These are phyloP conservation scores for Yponomeuta cagnagella DNA, from an alignment of 2,888 invertebrate species.

Conservation along the genomic window DNA sequence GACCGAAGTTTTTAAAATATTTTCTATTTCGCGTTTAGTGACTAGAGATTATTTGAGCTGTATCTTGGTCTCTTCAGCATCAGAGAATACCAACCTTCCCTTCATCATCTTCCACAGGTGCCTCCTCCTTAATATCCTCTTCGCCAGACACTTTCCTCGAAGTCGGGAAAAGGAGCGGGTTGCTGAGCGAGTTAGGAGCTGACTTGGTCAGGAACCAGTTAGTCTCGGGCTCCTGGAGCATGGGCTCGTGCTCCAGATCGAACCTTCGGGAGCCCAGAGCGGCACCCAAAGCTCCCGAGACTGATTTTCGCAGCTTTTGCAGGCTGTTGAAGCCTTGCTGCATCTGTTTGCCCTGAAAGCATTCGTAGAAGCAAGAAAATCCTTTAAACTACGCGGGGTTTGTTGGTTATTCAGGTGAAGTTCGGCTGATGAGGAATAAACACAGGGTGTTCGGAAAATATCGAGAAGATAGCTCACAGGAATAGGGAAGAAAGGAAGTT, in stretches of 20 bases:
- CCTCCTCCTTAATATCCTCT: slow-evolving; percentile 52
- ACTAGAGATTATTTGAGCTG: neutral
- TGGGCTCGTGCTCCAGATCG: slow-evolving; percentile 69
- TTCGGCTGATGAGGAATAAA: slow-evolving; percentile 63
- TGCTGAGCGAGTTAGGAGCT: slow-evolving; percentile 85
- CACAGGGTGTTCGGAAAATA: slow-evolving; percentile 26
- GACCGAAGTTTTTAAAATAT: neutral
- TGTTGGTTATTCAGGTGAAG: slow-evolving; percentile 26
- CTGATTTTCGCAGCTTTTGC: slow-evolving; percentile 82
- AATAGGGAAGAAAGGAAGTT: neutral
- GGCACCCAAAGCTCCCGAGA: slow-evolving; percentile 77
- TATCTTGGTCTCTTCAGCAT: neutral
- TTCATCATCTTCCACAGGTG: slow-evolving; percentile 22
- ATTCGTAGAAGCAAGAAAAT: slow-evolving; percentile 72
- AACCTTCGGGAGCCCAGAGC: slow-evolving; percentile 69
- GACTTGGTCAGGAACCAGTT: slow-evolving; percentile 91
- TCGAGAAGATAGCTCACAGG: neutral
- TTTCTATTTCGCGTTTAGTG: neutral
- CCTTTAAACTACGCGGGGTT: slow-evolving; percentile 66
- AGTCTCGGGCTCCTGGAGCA: slow-evolving; percentile 65
- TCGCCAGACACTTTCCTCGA: slow-evolving; percentile 45
- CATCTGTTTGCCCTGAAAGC: slow-evolving; percentile 70
- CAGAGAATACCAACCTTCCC: neutral
- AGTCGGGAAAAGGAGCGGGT: slow-evolving; percentile 62
- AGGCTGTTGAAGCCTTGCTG: slow-evolving; percentile 78